Evolutionary conservation across 2,113 vertebrate species (phyloP), one percentile per base, ranked within the genome.

Genomic region (Leuciscus idus): DNA sequence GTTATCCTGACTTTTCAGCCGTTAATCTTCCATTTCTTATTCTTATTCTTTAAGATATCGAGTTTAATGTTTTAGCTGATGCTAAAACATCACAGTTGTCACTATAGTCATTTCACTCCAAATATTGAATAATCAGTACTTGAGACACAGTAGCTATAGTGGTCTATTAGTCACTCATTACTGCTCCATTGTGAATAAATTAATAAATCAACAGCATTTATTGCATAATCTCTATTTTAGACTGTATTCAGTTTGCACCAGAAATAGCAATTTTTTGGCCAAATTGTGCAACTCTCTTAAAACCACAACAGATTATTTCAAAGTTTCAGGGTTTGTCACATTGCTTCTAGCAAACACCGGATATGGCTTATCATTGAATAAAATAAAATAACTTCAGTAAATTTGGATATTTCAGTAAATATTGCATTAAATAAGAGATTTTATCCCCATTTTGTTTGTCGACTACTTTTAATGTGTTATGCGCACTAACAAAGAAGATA

Each of bases 291-390:
- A 43, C 36, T 15, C 30, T 33, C 64, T 23, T 43, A 43, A 73
- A 73, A 43, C 39, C 70, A 73, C 70, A 26, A 46, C 39, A 7
- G 46, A 13, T 73, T 46, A 4, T 73, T 73, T 12, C 0, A 73
- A 73, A 39, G 70, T 46, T 73, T 73, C 21, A 73, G 70, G 36
- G 70, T 73, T 73, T 46, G 70, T 73, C 39, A 43, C 36, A 6
- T 23, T 19, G 36, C 10, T 46, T 46, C 9, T 73, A 73, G 36
- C 70, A 46, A 73, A 46, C 36, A 1, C 10, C 21, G 70, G 21
- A 43, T 73, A 39, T 73, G 36, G 11, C 36, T 30, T 10, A 21
- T 68, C 9, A 73, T 6, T 72, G 21, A 0, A 72, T 72, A 12
- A 2, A 3, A 33, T 33, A 33, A 33, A 33, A 33, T 33, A 33